Evolutionary conservation across 2,113 vertebrate genomes (phyloP).

Genomic region (Centrocercus urophasianus): DNA sequence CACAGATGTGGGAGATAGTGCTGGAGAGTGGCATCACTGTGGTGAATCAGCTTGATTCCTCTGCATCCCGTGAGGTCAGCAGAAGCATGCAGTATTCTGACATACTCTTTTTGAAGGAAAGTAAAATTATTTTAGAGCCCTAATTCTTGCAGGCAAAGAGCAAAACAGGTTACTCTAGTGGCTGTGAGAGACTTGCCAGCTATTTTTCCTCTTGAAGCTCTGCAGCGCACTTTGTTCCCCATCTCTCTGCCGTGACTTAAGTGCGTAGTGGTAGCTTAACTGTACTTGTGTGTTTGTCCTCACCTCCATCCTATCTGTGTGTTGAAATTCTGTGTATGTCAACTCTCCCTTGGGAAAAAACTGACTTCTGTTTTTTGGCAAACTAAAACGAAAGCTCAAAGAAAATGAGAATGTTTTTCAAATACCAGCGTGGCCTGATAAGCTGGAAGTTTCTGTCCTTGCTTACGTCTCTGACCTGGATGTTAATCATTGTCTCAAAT

Average conservation of each 20-base stretch:
- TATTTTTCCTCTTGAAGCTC: not conserved
- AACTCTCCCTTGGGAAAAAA: not conserved
- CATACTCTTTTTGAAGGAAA: accelerated
- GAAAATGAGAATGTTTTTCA: not conserved
- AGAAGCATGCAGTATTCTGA: not conserved
- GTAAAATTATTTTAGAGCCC: not conserved
- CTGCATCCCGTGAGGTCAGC: not conserved
- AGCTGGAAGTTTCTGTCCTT: not conserved
- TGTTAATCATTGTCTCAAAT: not conserved
- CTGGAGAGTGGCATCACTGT: not conserved
- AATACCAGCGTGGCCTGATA: not conserved
- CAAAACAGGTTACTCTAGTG: not conserved
- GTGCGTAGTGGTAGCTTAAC: not conserved
- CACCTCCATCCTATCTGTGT: not conserved
- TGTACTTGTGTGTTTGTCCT: not conserved
- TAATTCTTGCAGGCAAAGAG: not conserved
- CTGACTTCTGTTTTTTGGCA: conserved; percentile 4
- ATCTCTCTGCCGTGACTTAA: not conserved
- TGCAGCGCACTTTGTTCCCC: not conserved
- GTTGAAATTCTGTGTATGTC: not conserved
- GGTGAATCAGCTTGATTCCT: not conserved
- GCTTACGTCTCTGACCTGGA: not conserved
- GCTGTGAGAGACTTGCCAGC: not conserved
- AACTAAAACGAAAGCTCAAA: not conserved
- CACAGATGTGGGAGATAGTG: not conserved